Base-by-base conservation (phyloP, 2,888 invertebrate genomes). In the Plebejus anna region DNA sequence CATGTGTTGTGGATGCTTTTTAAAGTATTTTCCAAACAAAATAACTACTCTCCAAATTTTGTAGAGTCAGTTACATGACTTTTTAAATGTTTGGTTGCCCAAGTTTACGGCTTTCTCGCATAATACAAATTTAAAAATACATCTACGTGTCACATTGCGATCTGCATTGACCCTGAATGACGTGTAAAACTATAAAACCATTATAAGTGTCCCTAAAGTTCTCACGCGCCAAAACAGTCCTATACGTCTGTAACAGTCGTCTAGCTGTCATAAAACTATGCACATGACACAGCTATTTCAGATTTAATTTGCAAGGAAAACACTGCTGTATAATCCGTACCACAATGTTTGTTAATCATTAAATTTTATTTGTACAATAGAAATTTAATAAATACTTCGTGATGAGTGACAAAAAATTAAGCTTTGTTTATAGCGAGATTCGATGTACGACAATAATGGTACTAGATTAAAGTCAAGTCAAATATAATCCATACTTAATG, bases 191-290 rank as follows among this genome's bases (percentile, higher is more conserved):
- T 32, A 2, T 32, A 32, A 32, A 32, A 32, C 32, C 32, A 32
- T 32, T 32, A 32, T 32, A 32, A 32, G 32, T 32, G 32, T 32
- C 32, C 32, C 32, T 32, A 32, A 9, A 11, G 9, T 47, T 47
- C 9, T 47, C 16, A 55, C 51, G 51, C 51, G 51, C 51, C 51
- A 55, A 55, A 55, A 16, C 51, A 4, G 51, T 4, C 51, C 16
- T 55, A 13, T 16, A 55, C 4, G 4, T 55, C 51, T 55, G 16
- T 55, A 55, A 55, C 16, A 16, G 51, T 55, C 16, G 13, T 55
- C 51, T 16, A 55, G 55, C 73, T 76, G 51, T 13, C 32, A 75
- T n/a, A 70, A 76, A 51, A 66, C 28, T 22, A 73, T 73, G 55
- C 73, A 51, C 51, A 47, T 73, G 28, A 55, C 72, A 47, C 7